These are phyloP conservation scores for Pseudochirops cupreus DNA, from an alignment of 2,797 vertebrate genomes.

Conservation along the genomic window DNA sequence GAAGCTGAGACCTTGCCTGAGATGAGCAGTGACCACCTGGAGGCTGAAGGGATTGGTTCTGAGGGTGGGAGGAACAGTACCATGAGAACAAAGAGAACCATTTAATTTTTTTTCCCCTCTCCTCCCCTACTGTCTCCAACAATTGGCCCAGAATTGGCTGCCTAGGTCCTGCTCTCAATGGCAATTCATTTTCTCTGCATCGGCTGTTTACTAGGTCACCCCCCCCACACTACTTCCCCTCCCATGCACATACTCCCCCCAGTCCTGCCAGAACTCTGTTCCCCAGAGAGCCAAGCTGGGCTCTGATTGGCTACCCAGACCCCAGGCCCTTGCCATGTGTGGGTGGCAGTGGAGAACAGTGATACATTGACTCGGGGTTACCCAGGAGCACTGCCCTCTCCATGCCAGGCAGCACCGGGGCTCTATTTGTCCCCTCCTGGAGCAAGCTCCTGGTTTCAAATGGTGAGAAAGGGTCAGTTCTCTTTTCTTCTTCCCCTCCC, in stretches of 20 bases:
- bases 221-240: background rate
- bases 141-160: constrained; percentile 40
- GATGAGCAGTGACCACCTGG: background rate
- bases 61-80: constrained; percentile 48
- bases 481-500: background rate
- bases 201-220: constrained; percentile 80
- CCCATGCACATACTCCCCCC: background rate
- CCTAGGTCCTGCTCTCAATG: constrained; percentile 52
- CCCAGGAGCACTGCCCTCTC: background rate
- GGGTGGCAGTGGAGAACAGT: constrained; percentile 6
- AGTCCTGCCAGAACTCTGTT: background rate
- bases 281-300: background rate
- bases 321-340: background rate
- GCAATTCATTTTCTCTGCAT: constrained; percentile 79
- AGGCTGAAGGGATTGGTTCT: background rate
- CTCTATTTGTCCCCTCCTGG: fast-evolving
- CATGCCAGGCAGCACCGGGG: background rate
- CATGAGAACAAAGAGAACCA: constrained; percentile 61
- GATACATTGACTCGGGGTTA: constrained; percentile 51
- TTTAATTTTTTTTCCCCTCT: constrained; percentile 44
- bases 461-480: background rate
- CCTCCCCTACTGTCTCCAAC: constrained; percentile 47
- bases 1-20: background rate
- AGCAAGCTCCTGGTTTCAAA: background rate
- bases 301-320: background rate